Evolutionary conservation across 2,797 vertebrate genomes (phyloP), one percentile per base, ranked within the genome.

Genomic region (Mus spretus): DNA sequence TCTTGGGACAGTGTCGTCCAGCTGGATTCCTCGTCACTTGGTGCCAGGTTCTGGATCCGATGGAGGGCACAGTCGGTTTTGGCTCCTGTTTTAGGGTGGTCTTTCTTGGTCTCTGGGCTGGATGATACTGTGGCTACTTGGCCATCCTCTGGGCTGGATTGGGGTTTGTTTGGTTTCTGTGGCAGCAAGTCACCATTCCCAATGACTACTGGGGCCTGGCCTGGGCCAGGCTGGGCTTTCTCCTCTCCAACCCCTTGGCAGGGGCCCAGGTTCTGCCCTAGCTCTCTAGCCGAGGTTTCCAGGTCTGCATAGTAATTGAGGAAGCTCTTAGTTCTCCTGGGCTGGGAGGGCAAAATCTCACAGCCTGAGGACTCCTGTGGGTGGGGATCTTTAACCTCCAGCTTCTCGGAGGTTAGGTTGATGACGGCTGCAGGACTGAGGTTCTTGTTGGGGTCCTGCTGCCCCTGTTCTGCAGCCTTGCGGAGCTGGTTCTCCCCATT

Each of bases 1-100:
- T 99, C 99, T 91, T 99, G 99, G 59, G 99, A 99, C 95, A 99
- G 97, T 0, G 99, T 99, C 9, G 99, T 99, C 99, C 99, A 99
- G 98, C 99, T 99, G 65, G 99, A 99, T 96, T 99, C 99, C 97
- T 99, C 99, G 20, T 99, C 99, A 0, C 99, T 99, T 0, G 99
- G 99, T 7, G 99, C 99, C 98, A 99, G 72, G 98, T 99, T 99
- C 98, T 99, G 99, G 98, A 99, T 99, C 74, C 99, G 99, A 24
- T 99, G 99, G 13, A 99, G 99, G 0, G 99, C 99, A 50, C 99
- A 98, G 65, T 99, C 99, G 67, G 99, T 99, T 97, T 99, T 99
- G 86, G 99, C 98, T 15, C 99, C 99, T 0, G 99, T 99, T 98
- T 99, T 99, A 5, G 99, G 99, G 37, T 99, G 98, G 67, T 99